These are phyloP conservation scores for Acrocera orbiculus DNA, from an alignment of 2,888 invertebrate species.

Conservation along the genomic window DNA sequence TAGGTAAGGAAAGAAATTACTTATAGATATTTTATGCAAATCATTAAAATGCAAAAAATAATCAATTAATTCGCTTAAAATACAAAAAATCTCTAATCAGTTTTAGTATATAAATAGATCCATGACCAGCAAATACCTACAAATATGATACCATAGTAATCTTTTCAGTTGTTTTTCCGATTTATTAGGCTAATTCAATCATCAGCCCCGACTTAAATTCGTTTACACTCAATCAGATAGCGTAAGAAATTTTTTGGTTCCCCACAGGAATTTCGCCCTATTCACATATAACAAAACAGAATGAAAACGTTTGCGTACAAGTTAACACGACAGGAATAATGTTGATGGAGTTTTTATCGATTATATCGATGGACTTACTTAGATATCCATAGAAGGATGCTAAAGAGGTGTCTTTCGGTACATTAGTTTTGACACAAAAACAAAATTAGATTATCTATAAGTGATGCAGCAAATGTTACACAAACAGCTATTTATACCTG, in stretches of 20 bases:
- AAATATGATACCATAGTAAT: too few relatives aligned
- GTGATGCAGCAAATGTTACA: too few relatives aligned
- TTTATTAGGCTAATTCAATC: conserved; percentile 34
- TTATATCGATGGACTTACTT: conserved; percentile 14
- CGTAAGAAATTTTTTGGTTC: conserved; percentile 11
- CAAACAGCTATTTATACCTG: too few relatives aligned
- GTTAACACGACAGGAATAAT: conserved; percentile 17
- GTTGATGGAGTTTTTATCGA: conserved; percentile 31
- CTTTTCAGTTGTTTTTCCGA: conserved; percentile 31
- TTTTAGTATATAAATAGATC: too few relatives aligned
- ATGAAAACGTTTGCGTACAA: conserved; percentile 1
- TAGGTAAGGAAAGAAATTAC: too few relatives aligned
- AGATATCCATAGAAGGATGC: neutral
- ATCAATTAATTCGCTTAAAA: too few relatives aligned
- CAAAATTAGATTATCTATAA: conserved; percentile 5
- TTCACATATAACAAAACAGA: conserved; percentile 9
- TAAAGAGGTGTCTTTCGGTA: conserved; percentile 10
- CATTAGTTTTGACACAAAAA: conserved; percentile 7
- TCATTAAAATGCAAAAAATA: too few relatives aligned
- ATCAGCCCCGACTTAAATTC: conserved; percentile 18
- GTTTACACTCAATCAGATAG: conserved; percentile 33
- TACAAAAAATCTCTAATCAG: too few relatives aligned
- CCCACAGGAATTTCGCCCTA: conserved; percentile 11
- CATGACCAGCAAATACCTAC: too few relatives aligned
- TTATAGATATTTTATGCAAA: too few relatives aligned